Evolutionary conservation across 1,140 invertebrate species (phyloP), one percentile per base, ranked within the genome.

Genomic region (Chironomus striatipennis): DNA sequence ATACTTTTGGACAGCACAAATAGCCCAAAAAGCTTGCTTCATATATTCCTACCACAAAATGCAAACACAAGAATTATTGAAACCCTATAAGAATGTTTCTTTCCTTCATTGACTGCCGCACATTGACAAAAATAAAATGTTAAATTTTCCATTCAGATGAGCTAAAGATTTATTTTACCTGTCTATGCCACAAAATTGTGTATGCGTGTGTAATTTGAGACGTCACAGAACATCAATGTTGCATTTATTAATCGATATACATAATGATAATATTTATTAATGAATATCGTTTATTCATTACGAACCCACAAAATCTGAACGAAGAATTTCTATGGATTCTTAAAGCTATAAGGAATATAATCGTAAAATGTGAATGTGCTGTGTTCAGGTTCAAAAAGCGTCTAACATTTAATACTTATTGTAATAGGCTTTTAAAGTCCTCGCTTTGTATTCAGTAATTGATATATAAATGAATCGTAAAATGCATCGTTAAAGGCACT

Each of bases 391-490:
- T n/a, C 24, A 34, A 34, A 34, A 34, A 34, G 24, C 24, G 24
- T 34, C 47, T 57, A 57, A 57, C n/a, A 57, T 57, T 57, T 57
- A 57, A 57, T 18, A 70, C 65, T 18, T n/a, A 70, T 70, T 70
- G 18, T 70, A 70, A 70, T 70, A 70, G 65, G 15, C 65, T 57
- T 70, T 20, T 20, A 70, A 21, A 70, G 65, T 70, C 65, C 65
- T 70, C 65, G 65, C 65, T 70, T 70, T 70, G 65, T 70, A 57
- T n/a, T 18, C 18, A 9, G 65, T 70, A 70, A 70, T 70, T 70
- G 65, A 70, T 70, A 70, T 70, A 70, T 70, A 20, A 70, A 70
- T 70, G 65, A 21, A 70, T 70, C 18, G 65, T 70, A 21, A 70
- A 70, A 70, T 70, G 20, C 65, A 70, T 70, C 65, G 65, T 70